Conservation (phyloP, 2,113 vertebrate genomes). For the Alethe diademata region DNA sequence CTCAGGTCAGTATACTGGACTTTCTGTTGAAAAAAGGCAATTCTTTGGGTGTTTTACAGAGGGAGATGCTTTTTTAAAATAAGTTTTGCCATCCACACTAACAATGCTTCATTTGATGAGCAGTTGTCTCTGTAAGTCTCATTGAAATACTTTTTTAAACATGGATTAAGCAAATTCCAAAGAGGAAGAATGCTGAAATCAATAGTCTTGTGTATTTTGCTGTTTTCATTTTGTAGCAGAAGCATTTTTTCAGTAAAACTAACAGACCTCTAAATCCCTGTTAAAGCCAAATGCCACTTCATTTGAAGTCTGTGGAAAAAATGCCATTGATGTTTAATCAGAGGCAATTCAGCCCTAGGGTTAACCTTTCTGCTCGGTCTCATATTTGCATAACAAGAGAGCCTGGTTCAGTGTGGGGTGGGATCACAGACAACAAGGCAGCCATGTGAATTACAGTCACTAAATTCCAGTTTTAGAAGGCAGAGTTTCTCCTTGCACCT, state of each 20-base stretch:
- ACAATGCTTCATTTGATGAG: background rate
- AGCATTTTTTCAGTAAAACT: slow-evolving; percentile 21
- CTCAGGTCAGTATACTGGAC: slow-evolving; percentile 67
- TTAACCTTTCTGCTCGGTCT: background rate
- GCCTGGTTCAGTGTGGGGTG: background rate
- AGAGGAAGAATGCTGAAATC: slow-evolving; percentile 21
- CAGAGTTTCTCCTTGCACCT: background rate
- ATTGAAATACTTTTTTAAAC: background rate
- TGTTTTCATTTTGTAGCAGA: slow-evolving; percentile 1
- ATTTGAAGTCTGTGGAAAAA: background rate
- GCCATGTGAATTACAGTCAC: background rate
- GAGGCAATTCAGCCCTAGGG: background rate
- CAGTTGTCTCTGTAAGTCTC: background rate
- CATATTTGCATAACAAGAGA: background rate
- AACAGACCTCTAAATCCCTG: slow-evolving; percentile 33
- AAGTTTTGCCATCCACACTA: background rate
- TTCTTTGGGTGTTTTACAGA: background rate
- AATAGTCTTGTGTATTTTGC: background rate
- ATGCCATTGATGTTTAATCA: slow-evolving; percentile 39
- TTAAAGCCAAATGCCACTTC: slow-evolving; percentile 17
- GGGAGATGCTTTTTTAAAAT: background rate
- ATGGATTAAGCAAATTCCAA: background rate
- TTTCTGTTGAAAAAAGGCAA: background rate
- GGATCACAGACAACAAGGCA: background rate
- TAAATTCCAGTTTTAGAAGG: background rate